Percentiles rank a stretch among this genome's conserved stretches.
Evolutionary conservation across 2,113 vertebrate genomes (phyloP).

Genomic region (Athene cunicularia): DNA sequence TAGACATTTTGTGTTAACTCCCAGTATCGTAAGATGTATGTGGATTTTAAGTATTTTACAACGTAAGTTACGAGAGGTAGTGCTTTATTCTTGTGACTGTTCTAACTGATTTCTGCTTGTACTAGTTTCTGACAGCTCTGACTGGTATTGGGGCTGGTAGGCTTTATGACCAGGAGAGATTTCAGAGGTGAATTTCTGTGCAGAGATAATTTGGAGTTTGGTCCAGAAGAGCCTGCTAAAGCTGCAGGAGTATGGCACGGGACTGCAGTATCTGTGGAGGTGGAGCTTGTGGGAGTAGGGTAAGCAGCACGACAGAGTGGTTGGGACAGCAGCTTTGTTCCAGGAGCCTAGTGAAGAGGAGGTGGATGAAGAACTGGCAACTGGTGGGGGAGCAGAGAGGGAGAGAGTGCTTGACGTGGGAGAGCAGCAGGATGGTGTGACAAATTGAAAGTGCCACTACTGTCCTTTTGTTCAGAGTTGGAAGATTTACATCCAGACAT

Average conservation of each 20-base stretch:
- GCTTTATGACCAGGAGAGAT: not conserved
- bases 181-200: not conserved
- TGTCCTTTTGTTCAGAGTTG: not conserved
- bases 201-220: not conserved
- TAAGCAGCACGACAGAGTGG: not conserved
- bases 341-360: not conserved
- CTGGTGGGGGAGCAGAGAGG: not conserved
- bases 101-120: not conserved
- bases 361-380: not conserved
- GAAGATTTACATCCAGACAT: not conserved
- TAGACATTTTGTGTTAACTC: not conserved
- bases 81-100: not conserved
- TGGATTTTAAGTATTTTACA: not conserved
- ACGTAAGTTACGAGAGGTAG: not conserved
- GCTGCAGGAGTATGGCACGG: not conserved
- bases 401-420: not conserved
- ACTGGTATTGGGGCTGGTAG: not conserved
- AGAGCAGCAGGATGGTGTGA: not conserved
- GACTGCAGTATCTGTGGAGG: not conserved
- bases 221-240: not conserved
- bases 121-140: not conserved
- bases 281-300: not conserved
- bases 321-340: not conserved
- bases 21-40: rapidly evolving
- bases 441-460: not conserved